Conservation (phyloP, 2,888 invertebrate genomes). For the Rosalia funebris region DNA sequence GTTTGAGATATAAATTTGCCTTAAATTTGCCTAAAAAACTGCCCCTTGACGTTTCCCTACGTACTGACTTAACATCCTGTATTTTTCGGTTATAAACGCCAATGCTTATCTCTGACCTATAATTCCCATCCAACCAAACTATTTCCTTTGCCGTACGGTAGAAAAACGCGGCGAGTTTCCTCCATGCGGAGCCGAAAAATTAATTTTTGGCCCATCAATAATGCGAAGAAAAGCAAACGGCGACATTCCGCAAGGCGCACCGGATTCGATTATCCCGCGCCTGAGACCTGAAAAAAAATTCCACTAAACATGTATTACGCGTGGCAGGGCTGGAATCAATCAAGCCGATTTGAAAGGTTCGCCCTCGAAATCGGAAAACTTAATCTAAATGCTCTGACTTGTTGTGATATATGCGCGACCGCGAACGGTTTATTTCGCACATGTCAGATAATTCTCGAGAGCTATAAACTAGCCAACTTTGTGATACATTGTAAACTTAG, state of each 20-base stretch:
- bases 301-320: slow-evolving; percentile 54
- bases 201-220: too few relatives aligned
- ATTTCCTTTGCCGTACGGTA: too few relatives aligned
- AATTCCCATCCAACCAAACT: too few relatives aligned
- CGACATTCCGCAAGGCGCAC: not conserved
- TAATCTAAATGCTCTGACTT: slow-evolving; percentile 56
- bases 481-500: slow-evolving; percentile 53
- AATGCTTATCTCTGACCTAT: too few relatives aligned
- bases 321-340: slow-evolving; percentile 54
- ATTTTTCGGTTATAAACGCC: too few relatives aligned
- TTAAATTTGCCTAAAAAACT: too few relatives aligned
- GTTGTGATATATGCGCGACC: slow-evolving; percentile 57
- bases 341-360: slow-evolving; percentile 55
- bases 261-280: slow-evolving; percentile 23
- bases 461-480: slow-evolving; percentile 56
- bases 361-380: slow-evolving; percentile 55
- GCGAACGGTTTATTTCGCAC: slow-evolving; percentile 57
- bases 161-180: too few relatives aligned
- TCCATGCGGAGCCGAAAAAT: too few relatives aligned
- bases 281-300: slow-evolving; percentile 26
- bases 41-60: too few relatives aligned
- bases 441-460: slow-evolving; percentile 55
- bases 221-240: not conserved
- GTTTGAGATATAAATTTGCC: too few relatives aligned
- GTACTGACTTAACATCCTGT: too few relatives aligned